Percentiles rank a stretch among this genome's conserved stretches.
phyloP scores from a whole-genome alignment of 2,113 vertebrate species.

The Chauna torquata region DNA sequence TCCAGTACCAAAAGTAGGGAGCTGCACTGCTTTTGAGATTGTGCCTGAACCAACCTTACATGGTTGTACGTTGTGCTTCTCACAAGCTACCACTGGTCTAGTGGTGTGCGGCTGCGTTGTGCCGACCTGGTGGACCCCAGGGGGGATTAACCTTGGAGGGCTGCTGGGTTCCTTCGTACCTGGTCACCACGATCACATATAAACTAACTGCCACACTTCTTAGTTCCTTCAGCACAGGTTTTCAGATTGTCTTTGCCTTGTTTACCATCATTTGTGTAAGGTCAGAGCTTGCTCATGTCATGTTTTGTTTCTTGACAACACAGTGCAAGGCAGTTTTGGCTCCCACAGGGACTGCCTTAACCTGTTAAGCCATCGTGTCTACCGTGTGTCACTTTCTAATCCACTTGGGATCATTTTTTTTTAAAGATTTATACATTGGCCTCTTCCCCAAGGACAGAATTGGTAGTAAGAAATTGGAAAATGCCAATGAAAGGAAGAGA shows the following conservation, averaged over 20 bases:
- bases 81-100: rapidly evolving
- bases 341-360: background rate
- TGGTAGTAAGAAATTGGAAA: background rate
- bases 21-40: background rate
- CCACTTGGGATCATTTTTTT: background rate
- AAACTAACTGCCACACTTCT: background rate
- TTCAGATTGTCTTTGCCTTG: background rate
- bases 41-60: rapidly evolving
- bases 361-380: background rate
- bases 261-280: background rate
- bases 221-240: rapidly evolving
- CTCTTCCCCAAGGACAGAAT: background rate
- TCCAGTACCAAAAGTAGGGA: background rate
- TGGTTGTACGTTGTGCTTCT: background rate
- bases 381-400: background rate
- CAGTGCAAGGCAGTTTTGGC: background rate
- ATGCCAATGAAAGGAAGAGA: background rate
- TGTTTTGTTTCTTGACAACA: background rate
- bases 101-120: rapidly evolving
- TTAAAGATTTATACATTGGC: background rate
- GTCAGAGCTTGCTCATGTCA: background rate
- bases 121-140: background rate
- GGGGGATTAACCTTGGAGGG: background rate
- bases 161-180: background rate
- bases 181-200: background rate